phyloP scores from a whole-genome alignment of 2,888 invertebrate species.

The Drosophila anceps region DNA sequence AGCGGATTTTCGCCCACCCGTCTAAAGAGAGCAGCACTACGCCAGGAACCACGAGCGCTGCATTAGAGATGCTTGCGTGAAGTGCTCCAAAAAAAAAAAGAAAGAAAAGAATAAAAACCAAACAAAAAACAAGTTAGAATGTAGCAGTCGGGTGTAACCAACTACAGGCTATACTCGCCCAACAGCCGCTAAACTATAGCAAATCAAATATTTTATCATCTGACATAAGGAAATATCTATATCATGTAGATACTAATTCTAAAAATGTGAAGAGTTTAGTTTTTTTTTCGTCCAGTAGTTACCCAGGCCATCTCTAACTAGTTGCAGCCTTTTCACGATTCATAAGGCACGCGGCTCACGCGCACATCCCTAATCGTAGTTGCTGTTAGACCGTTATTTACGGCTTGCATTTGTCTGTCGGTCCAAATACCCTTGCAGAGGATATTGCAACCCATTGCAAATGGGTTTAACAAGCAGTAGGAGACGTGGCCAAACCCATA shows the following conservation, averaged over 20 bases:
- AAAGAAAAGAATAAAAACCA: neutral
- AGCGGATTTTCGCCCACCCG: constrained; percentile 22
- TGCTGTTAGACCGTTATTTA: constrained; percentile 10
- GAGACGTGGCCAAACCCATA: neutral
- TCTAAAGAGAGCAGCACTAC: constrained; percentile 3
- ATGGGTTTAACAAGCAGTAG: neutral
- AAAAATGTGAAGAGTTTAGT: neutral
- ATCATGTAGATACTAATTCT: no score
- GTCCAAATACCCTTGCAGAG: neutral
- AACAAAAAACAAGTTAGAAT: neutral
- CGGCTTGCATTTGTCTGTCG: constrained; percentile 50
- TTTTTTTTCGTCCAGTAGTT: neutral
- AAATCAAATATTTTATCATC: neutral
- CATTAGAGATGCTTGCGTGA: constrained; percentile 20
- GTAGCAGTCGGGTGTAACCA: neutral
- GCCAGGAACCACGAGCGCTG: neutral
- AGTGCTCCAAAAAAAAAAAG: neutral
- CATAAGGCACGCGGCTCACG: constrained; percentile 14
- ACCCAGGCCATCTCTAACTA: neutral
- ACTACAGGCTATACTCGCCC: neutral
- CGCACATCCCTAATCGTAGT: constrained; percentile 4
- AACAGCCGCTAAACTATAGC: neutral
- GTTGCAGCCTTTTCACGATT: neutral
- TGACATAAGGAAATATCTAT: no score
- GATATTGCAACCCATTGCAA: neutral